phyloP scores from a whole-genome alignment of 2,113 vertebrate genomes.

The Lampris incognitus region DNA sequence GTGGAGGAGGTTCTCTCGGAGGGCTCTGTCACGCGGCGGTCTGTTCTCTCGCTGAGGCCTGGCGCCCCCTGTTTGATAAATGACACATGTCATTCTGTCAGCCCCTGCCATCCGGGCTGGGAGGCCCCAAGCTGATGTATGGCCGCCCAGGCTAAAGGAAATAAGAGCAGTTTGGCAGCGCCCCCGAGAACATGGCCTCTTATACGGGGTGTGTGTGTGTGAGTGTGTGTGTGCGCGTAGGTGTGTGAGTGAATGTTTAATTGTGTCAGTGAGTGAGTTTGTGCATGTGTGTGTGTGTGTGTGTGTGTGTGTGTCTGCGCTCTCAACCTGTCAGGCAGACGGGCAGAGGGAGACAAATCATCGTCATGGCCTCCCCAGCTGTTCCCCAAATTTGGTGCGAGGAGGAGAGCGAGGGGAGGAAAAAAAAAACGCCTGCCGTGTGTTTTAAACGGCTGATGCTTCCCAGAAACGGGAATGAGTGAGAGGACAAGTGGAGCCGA shows the following conservation, averaged over 20 bases:
- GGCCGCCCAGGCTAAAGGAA: conserved; percentile 92
- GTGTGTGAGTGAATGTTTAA: conserved; percentile 65
- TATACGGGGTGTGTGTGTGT: conserved; percentile 76
- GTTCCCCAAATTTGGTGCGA: conserved; percentile 86
- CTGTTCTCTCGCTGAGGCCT: conserved; percentile 90
- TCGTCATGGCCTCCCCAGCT: conserved; percentile 82
- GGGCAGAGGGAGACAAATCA: conserved; percentile 82
- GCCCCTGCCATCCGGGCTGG: conserved; percentile 96
- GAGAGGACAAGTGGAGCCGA: conserved; percentile 64
- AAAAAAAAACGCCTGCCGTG: conserved; percentile 57
- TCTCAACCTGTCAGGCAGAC: conserved; percentile 79
- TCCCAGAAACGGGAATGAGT: conserved; percentile 77
- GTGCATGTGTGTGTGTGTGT: conserved; percentile 22
- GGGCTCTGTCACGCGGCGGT: conserved; percentile 77
- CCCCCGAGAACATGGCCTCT: conserved; percentile 90
- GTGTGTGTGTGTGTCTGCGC: conserved; percentile 55
- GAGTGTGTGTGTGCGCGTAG: conserved; percentile 45
- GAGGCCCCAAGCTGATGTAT: conserved; percentile 93
- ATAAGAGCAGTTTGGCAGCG: conserved; percentile 95
- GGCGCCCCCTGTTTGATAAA: conserved; percentile 97
- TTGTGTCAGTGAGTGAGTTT: conserved; percentile 47
- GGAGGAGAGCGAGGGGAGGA: conserved; percentile 62
- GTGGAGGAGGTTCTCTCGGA: conserved; percentile 68
- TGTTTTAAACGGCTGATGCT: conserved; percentile 80
- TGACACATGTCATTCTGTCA: conserved; percentile 99